A percentile compares a stretch with the other conserved stretches of the same genome.
phyloP scores from a whole-genome alignment of 2,797 vertebrate species.

The Poeciliopsis infans region DNA sequence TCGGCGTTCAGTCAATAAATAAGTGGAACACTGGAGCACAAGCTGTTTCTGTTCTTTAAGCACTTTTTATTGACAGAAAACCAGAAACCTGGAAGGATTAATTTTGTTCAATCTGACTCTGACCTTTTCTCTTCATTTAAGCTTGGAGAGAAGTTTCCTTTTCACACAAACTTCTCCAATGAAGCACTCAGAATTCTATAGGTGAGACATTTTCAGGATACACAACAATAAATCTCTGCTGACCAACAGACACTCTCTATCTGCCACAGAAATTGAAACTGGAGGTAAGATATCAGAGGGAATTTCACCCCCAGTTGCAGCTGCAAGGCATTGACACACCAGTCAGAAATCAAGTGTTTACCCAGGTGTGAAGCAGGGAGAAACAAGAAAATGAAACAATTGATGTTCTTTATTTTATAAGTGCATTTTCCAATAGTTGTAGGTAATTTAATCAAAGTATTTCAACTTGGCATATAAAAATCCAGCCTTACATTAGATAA shows the following conservation, averaged over 20 bases:
- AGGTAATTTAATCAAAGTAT: not conserved
- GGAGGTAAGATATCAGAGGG: slow-evolving; percentile 18
- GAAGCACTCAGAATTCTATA: not conserved
- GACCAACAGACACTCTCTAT: slow-evolving; percentile 26
- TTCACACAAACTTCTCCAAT: slow-evolving; percentile 10
- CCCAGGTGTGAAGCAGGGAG: slow-evolving; percentile 16
- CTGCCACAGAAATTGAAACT: slow-evolving; percentile 18
- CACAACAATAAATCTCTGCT: slow-evolving; percentile 17
- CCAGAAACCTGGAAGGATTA: slow-evolving; percentile 27
- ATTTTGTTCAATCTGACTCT: slow-evolving; percentile 39
- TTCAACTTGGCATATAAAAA: not conserved
- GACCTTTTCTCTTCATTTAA: slow-evolving; percentile 60
- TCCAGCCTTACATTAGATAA: not conserved
- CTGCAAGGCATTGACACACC: slow-evolving; percentile 23
- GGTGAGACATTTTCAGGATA: slow-evolving; percentile 29
- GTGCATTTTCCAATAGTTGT: not conserved
- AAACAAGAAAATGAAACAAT: not conserved
- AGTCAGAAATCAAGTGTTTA: slow-evolving; percentile 29
- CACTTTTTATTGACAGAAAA: slow-evolving; percentile 41
- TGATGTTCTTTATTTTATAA: not conserved
- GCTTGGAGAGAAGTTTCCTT: slow-evolving; percentile 19
- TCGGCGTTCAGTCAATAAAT: slow-evolving; percentile 18
- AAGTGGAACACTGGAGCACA: slow-evolving; percentile 16
- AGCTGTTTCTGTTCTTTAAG: slow-evolving; percentile 12
- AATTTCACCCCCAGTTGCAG: slow-evolving; percentile 21